Evolutionary conservation across 2,888 invertebrate species (phyloP).

Genomic region (Gastrophysa polygoni): DNA sequence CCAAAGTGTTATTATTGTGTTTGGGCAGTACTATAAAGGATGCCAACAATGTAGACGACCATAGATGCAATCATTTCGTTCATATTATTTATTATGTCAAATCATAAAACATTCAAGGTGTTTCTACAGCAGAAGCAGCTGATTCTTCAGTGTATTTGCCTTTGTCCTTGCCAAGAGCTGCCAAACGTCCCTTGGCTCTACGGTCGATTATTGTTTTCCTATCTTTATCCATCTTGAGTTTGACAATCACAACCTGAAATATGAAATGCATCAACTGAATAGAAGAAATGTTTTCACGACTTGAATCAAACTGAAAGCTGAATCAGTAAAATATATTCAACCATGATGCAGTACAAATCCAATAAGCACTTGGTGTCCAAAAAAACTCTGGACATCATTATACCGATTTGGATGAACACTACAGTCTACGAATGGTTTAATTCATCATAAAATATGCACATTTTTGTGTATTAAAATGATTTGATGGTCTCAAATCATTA

Average conservation of each 20-base stretch:
- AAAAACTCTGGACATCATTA: conserved; percentile 58
- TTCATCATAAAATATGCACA: conserved; percentile 62
- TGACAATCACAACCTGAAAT: conserved; percentile 91
- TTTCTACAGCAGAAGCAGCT: conserved; percentile 76
- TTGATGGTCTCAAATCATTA: no score
- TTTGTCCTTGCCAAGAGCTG: conserved; percentile 94
- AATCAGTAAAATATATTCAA: conserved; percentile 69
- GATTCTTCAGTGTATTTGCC: conserved; percentile 94
- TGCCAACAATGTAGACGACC: no score
- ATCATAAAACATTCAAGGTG: conserved; percentile 63
- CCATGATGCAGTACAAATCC: conserved; percentile 58
- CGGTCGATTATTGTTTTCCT: conserved; percentile 96
- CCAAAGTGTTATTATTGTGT: no score
- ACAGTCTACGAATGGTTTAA: conserved; percentile 65
- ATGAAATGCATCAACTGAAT: conserved; percentile 21
- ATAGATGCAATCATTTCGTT: no score
- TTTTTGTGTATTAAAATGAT: neutral
- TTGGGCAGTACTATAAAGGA: no score
- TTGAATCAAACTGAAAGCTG: neutral
- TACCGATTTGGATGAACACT: conserved; percentile 53
- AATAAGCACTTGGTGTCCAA: conserved; percentile 49
- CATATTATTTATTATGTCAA: conserved; percentile 17
- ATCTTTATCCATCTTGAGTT: conserved; percentile 99
- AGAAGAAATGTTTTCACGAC: conserved; percentile 1
- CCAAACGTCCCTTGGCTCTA: conserved; percentile 91